Evolutionary conservation across 1,140 invertebrate genomes (phyloP).

Genomic region (Asobara japonica): DNA sequence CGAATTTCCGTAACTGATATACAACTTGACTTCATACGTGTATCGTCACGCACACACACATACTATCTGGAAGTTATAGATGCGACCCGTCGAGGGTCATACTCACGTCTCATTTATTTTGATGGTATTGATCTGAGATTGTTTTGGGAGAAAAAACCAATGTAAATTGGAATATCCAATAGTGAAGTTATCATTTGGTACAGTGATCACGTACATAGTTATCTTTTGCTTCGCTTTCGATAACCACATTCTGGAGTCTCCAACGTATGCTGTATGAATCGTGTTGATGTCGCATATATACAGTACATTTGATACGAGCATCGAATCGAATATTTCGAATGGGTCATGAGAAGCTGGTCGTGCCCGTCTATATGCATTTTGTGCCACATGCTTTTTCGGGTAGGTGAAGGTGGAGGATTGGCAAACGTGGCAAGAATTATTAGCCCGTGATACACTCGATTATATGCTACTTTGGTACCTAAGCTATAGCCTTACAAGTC

Average conservation of each 20-base stretch:
- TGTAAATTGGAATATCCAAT: background rate
- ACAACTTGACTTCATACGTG: no score
- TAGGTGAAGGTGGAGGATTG: background rate
- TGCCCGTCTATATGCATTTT: background rate
- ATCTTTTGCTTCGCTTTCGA: constrained; percentile 37
- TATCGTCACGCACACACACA: no score
- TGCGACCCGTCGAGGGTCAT: no score
- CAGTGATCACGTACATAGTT: constrained; percentile 35
- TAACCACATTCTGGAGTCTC: constrained; percentile 31
- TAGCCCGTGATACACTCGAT: constrained; percentile 20
- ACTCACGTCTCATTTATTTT: no score
- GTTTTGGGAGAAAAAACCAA: background rate
- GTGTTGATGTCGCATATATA: background rate
- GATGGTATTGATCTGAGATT: background rate
- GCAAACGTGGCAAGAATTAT: constrained; percentile 35
- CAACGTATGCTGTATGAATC: constrained; percentile 30
- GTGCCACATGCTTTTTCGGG: background rate
- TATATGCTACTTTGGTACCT: background rate
- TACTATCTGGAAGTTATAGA: no score
- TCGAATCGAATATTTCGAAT: constrained; percentile 36
- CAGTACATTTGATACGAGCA: constrained; percentile 21
- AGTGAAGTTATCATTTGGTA: constrained; percentile 15
- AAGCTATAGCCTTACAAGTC: background rate
- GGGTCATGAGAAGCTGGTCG: constrained; percentile 1
- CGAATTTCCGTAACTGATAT: no score